Evolutionary conservation across 2,113 vertebrate species (phyloP).

Genomic region (Phalacrocorax brasilianus): DNA sequence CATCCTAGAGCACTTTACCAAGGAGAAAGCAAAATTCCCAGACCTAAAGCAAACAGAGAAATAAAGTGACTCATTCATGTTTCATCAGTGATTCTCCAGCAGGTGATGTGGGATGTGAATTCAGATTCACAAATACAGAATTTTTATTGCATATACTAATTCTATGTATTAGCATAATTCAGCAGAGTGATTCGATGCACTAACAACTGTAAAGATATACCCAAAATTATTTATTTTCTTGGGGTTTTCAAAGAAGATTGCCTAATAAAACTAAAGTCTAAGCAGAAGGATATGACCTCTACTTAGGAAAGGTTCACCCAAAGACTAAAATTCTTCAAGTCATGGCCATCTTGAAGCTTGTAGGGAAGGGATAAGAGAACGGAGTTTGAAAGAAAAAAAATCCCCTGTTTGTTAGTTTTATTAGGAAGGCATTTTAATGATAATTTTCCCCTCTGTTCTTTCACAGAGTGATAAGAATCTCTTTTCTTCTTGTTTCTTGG

Average conservation of each 20-base stretch:
- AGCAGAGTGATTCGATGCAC: background rate
- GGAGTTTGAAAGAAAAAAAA: constrained; percentile 44
- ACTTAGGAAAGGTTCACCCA: constrained; percentile 30
- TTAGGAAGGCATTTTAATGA: constrained; percentile 66
- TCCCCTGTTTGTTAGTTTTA: constrained; percentile 61
- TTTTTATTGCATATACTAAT: background rate
- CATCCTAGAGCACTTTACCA: background rate
- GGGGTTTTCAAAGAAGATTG: background rate
- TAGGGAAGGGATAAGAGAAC: constrained; percentile 35
- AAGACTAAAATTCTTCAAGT: constrained; percentile 54
- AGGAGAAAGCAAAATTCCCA: background rate
- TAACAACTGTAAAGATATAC: background rate
- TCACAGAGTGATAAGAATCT: constrained; percentile 65
- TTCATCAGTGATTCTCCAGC: background rate
- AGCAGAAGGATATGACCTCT: constrained; percentile 43
- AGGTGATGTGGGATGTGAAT: background rate
- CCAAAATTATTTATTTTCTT: background rate
- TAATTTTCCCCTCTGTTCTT: constrained; percentile 63
- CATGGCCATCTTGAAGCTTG: constrained; percentile 42
- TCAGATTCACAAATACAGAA: background rate
- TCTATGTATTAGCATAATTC: background rate
- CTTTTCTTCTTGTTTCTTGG: constrained; percentile 63
- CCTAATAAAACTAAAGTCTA: background rate
- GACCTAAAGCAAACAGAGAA: constrained; percentile 42
- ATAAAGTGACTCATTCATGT: constrained; percentile 11